Percentiles rank a stretch among this genome's conserved stretches.
These are phyloP conservation scores for Pao palembangensis DNA, from an alignment of 2,113 vertebrate species.

Conservation along the genomic window DNA sequence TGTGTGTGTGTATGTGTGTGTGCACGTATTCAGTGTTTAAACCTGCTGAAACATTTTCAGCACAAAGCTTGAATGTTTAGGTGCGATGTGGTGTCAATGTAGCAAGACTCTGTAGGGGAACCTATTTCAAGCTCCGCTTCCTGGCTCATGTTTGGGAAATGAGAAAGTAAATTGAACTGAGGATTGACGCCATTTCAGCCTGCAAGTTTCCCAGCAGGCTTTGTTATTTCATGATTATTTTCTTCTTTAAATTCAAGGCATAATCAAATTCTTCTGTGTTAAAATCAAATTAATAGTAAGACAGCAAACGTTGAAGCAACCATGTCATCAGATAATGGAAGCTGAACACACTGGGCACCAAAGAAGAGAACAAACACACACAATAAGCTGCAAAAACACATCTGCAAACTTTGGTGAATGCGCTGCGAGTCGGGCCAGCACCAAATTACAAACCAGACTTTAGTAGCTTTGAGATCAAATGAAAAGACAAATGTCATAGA, in stretches of 20 bases:
- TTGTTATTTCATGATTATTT: background rate
- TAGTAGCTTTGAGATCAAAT: background rate
- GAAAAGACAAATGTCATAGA: too few relatives aligned
- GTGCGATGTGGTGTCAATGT: slow-evolving; percentile 39
- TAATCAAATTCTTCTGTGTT: slow-evolving; percentile 35
- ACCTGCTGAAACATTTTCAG: slow-evolving; percentile 32
- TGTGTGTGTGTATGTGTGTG: background rate
- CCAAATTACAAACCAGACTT: slow-evolving; percentile 23
- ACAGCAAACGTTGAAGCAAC: slow-evolving; percentile 27
- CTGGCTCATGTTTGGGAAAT: slow-evolving; percentile 57
- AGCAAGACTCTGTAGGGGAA: slow-evolving; percentile 45
- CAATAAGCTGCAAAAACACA: background rate
- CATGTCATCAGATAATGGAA: slow-evolving; percentile 21
- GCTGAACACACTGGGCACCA: background rate
- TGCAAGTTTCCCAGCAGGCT: slow-evolving; percentile 13
- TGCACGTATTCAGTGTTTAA: slow-evolving; percentile 12
- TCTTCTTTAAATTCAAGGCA: background rate
- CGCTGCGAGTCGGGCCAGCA: slow-evolving; percentile 17
- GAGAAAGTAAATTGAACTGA: slow-evolving; percentile 59
- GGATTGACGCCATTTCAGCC: slow-evolving; percentile 41
- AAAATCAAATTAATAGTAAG: slow-evolving; percentile 26
- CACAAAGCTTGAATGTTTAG: slow-evolving; percentile 39
- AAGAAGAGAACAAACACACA: background rate
- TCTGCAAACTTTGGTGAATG: slow-evolving; percentile 5
- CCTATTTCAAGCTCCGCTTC: slow-evolving; percentile 69